A percentile compares a stretch with the other conserved stretches of the same genome.
Evolutionary conservation across 2,113 vertebrate genomes (phyloP).

Genomic region (Emydocephalus ijimae): DNA sequence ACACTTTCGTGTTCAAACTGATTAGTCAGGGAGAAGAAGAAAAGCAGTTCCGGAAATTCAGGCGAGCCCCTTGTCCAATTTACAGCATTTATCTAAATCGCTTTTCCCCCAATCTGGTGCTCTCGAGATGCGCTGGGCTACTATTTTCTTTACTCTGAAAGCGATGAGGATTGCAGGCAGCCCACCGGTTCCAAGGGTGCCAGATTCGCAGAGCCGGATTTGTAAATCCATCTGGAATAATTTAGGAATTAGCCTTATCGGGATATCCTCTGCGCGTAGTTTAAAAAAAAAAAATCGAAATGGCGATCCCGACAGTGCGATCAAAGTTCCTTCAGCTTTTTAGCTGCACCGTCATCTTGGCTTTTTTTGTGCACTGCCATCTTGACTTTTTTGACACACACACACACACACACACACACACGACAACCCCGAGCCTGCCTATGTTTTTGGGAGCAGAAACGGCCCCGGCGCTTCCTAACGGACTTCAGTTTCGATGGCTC

Average conservation of each 20-base stretch:
- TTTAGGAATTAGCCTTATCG: not conserved
- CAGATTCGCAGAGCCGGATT: not conserved
- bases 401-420: too few species aligned
- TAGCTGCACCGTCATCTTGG: not conserved
- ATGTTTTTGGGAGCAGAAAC: not conserved
- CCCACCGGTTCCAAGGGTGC: not conserved
- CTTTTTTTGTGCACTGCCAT: not conserved
- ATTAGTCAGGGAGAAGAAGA: not conserved
- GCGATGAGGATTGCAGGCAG: not conserved
- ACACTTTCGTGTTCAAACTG: not conserved
- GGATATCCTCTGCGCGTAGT: not conserved
- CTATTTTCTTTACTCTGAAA: not conserved
- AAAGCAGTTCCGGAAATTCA: too few species aligned
- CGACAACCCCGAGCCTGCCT: not conserved
- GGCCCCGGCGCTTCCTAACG: not conserved
- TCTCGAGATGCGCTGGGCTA: not conserved
- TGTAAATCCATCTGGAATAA: not conserved
- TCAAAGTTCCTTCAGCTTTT: not conserved
- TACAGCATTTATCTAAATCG: not conserved
- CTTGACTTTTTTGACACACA: not conserved
- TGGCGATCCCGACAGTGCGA: not conserved
- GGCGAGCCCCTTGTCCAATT: not conserved
- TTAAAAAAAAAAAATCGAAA: not conserved
- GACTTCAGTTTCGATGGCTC: not conserved
- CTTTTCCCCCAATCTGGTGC: not conserved